Conservation (phyloP, 2,888 invertebrate genomes). For the Nemoura dubitans region DNA sequence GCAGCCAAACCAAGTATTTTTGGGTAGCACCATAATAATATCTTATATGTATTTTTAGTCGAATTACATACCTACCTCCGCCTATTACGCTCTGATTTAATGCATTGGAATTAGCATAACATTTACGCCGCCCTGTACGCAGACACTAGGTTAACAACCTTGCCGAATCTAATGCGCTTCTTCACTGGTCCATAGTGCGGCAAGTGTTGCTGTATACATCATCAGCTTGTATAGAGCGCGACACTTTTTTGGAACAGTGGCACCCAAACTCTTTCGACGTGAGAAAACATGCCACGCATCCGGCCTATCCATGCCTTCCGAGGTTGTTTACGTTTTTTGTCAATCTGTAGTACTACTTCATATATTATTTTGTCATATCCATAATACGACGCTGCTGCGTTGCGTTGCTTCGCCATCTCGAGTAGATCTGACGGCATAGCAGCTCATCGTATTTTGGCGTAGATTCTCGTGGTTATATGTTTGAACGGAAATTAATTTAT, state of each 20-base stretch:
- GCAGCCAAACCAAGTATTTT: not conserved
- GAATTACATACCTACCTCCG: not conserved
- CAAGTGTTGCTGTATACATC: not conserved
- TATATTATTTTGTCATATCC: not conserved
- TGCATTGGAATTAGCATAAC: not conserved
- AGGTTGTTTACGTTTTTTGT: slow-evolving; percentile 22
- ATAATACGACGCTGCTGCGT: not conserved
- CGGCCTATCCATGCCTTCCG: not conserved
- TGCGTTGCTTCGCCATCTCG: not conserved
- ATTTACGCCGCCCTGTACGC: not conserved
- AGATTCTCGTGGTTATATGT: no score
- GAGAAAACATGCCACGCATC: not conserved
- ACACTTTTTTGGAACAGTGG: not conserved
- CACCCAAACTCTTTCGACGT: not conserved
- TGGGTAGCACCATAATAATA: not conserved
- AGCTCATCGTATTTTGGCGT: no score
- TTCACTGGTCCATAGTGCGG: not conserved
- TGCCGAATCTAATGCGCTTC: not conserved
- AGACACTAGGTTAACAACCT: not conserved
- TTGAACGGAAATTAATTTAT: no score
- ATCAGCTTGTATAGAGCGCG: not conserved
- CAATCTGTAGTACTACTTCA: not conserved
- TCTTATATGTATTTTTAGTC: not conserved
- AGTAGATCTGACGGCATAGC: not conserved
- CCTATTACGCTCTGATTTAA: slow-evolving; percentile 4